A percentile compares a stretch with the other conserved stretches of the same genome.
Evolutionary conservation across 1,140 invertebrate genomes (phyloP).

Genomic region (Homarus americanus): DNA sequence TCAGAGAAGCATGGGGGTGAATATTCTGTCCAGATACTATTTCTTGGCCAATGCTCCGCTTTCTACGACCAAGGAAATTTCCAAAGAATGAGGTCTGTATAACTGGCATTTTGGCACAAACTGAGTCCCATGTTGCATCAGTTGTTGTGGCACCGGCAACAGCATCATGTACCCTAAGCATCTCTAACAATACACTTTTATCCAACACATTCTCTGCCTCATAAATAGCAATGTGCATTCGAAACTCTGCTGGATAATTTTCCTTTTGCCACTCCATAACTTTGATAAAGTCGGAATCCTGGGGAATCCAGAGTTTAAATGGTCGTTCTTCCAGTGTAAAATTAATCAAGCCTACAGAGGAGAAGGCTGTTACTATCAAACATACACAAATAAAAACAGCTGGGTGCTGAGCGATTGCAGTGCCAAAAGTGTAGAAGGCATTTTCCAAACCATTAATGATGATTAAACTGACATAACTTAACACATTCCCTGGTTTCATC

Average conservation of each 20-base stretch:
- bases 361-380: conserved; percentile 80
- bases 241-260: conserved; percentile 83
- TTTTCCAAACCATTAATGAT: conserved; percentile 59
- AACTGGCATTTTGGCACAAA: conserved; percentile 68
- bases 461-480: conserved; percentile 45
- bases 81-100: conserved; percentile 53
- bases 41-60: conserved; percentile 18
- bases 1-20: background rate
- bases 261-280: conserved; percentile 86
- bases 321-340: conserved; percentile 84
- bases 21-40: background rate
- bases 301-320: conserved; percentile 85
- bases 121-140: conserved; percentile 47
- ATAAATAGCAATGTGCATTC: conserved; percentile 83
- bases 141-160: conserved; percentile 52
- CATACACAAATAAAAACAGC: conserved; percentile 80
- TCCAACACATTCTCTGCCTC: conserved; percentile 84
- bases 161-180: conserved; percentile 75
- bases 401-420: conserved; percentile 78
- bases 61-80: conserved; percentile 62
- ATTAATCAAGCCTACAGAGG: conserved; percentile 81
- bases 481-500: background rate
- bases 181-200: conserved; percentile 80
- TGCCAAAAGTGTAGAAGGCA: conserved; percentile 76
- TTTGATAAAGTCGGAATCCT: conserved; percentile 83